These are phyloP conservation scores for Cololabis saira DNA, from an alignment of 2,113 vertebrate genomes.

Conservation along the genomic window DNA sequence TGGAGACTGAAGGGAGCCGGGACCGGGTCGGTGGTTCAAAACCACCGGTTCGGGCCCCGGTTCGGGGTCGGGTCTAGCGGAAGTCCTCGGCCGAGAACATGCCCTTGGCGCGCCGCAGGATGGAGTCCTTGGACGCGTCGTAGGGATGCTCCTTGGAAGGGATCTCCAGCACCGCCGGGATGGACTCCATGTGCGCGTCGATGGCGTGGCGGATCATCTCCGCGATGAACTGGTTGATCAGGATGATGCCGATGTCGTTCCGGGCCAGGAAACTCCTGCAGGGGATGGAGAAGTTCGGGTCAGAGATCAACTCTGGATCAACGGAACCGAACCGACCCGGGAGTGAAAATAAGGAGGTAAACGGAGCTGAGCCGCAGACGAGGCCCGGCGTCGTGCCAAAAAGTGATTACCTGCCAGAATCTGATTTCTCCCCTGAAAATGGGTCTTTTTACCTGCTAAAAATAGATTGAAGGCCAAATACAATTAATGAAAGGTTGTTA, in stretches of 20 bases:
- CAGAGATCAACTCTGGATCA: too few relatives aligned
- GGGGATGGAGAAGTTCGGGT: not conserved
- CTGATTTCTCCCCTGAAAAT: too few relatives aligned
- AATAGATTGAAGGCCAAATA: too few relatives aligned
- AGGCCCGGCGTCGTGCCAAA: too few relatives aligned
- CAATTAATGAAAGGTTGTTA: too few relatives aligned
- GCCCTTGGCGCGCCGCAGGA: constrained; percentile 91
- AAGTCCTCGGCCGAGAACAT: constrained; percentile 94
- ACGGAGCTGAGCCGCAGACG: too few relatives aligned
- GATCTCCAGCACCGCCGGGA: constrained; percentile 93
- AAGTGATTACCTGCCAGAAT: too few relatives aligned
- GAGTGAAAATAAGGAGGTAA: too few relatives aligned
- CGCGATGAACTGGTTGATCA: constrained; percentile 95
- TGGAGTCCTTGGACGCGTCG: constrained; percentile 94
- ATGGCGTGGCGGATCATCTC: constrained; percentile 96
- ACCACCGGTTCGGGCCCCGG: too few relatives aligned
- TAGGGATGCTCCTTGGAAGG: constrained; percentile 97
- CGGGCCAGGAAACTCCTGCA: constrained; percentile 89
- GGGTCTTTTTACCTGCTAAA: too few relatives aligned
- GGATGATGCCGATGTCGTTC: constrained; percentile 94
- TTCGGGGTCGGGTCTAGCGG: constrained; percentile 79
- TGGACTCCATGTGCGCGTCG: constrained; percentile 89
- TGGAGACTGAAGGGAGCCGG: not conserved
- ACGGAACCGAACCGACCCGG: too few relatives aligned
- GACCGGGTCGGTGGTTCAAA: too few relatives aligned